Evolutionary conservation across 2,797 vertebrate genomes (phyloP).

Genomic region (Lagodon rhomboides): DNA sequence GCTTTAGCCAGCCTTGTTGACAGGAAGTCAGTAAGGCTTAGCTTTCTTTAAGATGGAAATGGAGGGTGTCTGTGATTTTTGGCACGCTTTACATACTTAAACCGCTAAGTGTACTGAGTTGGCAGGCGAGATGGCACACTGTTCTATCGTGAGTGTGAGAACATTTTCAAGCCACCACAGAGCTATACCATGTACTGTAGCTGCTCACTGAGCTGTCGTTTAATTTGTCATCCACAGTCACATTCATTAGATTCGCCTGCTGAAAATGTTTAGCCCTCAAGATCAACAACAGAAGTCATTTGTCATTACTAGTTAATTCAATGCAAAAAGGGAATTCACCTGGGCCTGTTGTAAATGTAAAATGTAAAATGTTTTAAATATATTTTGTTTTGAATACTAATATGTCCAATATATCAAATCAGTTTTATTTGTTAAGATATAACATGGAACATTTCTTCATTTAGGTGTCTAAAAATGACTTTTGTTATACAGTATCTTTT

Average conservation of each 20-base stretch:
- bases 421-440: no score
- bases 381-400: not conserved
- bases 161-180: conserved; percentile 66
- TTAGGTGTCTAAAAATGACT: no score
- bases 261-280: not conserved
- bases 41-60: conserved; percentile 74
- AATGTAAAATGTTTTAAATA: not conserved
- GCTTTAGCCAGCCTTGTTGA: conserved; percentile 54
- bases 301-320: not conserved
- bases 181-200: conserved; percentile 27
- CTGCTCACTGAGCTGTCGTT: conserved; percentile 25
- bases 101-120: conserved; percentile 78
- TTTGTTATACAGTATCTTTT: no score
- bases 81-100: conserved; percentile 65
- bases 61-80: conserved; percentile 77
- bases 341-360: not conserved
- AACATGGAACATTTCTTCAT: no score
- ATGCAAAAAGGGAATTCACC: not conserved
- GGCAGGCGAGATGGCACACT: conserved; percentile 69
- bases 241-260: not conserved
- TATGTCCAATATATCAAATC: not conserved
- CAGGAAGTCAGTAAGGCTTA: conserved; percentile 70
- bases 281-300: conserved; percentile 13
- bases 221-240: not conserved
- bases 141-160: conserved; percentile 71